Conservation (phyloP, 2,113 vertebrate genomes). For the Pterophyllum scalare region DNA sequence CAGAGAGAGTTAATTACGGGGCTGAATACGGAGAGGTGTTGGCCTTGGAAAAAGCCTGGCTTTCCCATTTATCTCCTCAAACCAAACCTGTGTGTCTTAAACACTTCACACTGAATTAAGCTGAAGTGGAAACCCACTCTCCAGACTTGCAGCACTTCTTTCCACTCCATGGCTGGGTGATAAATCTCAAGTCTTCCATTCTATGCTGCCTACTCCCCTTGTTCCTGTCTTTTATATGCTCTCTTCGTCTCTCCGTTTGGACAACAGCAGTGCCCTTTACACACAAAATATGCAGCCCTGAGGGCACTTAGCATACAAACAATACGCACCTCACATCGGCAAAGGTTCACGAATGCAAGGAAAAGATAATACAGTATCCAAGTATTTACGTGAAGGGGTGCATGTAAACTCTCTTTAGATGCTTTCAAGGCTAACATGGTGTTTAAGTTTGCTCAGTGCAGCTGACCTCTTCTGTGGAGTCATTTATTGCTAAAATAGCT, state of each 20-base stretch:
- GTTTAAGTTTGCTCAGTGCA: rapidly evolving
- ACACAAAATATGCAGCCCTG: not conserved
- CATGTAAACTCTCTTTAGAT: no score
- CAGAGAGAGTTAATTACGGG: slow-evolving; percentile 11
- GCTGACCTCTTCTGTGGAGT: not conserved
- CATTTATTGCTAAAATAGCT: not conserved
- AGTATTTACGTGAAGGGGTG: not conserved
- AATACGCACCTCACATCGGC: not conserved
- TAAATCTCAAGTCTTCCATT: slow-evolving; percentile 55
- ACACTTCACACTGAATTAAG: slow-evolving; percentile 73
- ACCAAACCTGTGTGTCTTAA: slow-evolving; percentile 46
- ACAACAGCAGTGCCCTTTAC: not conserved
- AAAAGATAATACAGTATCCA: no score
- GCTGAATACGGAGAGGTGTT: slow-evolving; percentile 41
- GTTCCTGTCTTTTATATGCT: slow-evolving; percentile 25
- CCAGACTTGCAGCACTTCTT: slow-evolving; percentile 53
- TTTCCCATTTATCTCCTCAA: slow-evolving; percentile 58
- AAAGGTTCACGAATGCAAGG: not conserved
- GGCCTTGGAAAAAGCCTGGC: slow-evolving; percentile 42
- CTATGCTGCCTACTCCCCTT: slow-evolving; percentile 17
- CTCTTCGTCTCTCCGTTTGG: slow-evolving; percentile 6
- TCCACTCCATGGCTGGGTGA: slow-evolving; percentile 54
- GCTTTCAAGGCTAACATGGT: no score
- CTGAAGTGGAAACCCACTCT: slow-evolving; percentile 63
- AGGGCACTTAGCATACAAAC: not conserved